Evolutionary conservation across 2,888 invertebrate genomes (phyloP).

Genomic region (Aphidoletes aphidimyza): DNA sequence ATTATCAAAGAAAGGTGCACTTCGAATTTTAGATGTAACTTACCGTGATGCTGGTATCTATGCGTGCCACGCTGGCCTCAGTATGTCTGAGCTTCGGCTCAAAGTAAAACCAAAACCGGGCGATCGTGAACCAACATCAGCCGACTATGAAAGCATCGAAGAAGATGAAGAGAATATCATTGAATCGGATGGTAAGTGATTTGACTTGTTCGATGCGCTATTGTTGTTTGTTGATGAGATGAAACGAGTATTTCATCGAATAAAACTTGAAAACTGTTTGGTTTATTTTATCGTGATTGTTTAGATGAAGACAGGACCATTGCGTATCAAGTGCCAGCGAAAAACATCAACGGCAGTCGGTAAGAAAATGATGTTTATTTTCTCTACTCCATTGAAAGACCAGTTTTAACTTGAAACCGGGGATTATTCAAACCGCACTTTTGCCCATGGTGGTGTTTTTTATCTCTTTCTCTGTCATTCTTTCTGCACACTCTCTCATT

Average conservation of each 20-base stretch:
- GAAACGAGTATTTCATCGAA: neutral
- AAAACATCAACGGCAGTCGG: conserved; percentile 26
- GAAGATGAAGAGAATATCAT: conserved; percentile 20
- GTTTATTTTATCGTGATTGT: neutral
- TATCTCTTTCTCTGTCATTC: no score
- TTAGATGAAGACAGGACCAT: conserved; percentile 9
- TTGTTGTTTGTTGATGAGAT: neutral
- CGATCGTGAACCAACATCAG: conserved; percentile 83
- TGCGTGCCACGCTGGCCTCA: conserved; percentile 85
- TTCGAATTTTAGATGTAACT: conserved; percentile 84
- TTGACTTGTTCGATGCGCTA: neutral
- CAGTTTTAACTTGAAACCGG: neutral
- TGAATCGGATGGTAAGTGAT: neutral
- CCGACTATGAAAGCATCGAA: conserved; percentile 69
- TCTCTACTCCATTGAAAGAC: neutral
- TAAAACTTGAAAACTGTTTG: no score
- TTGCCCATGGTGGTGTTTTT: no score
- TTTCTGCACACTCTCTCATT: conserved; percentile 4
- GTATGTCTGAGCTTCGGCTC: conserved; percentile 82
- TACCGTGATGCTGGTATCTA: conserved; percentile 86
- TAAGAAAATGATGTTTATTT: conserved; percentile 5
- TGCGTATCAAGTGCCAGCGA: conserved; percentile 43
- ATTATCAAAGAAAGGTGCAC: conserved; percentile 89
- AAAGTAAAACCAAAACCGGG: conserved; percentile 83
- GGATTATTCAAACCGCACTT: neutral